phyloP scores from a whole-genome alignment of 2,113 vertebrate species.

The Osmerus eperlanus region DNA sequence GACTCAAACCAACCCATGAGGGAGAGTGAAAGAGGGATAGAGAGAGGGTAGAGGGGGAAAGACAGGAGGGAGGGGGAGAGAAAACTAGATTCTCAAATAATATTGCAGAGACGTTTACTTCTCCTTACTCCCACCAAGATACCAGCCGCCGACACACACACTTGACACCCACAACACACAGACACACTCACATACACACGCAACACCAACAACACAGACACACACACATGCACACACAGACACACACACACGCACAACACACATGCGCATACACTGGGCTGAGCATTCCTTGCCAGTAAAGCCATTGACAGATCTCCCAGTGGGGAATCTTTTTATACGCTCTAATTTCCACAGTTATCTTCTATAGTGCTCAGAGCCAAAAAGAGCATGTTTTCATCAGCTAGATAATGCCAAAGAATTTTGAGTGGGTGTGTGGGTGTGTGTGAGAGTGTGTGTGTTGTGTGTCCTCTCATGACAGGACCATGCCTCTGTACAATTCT shows the following conservation, averaged over 20 bases:
- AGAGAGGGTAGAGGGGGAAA: slow-evolving; percentile 1
- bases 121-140: slow-evolving; percentile 9
- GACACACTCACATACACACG: neutral
- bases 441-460: neutral
- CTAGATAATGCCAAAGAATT: slow-evolving; percentile 36
- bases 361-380: slow-evolving; percentile 40
- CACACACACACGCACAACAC: slow-evolving; percentile 14
- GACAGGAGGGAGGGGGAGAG: neutral
- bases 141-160: neutral
- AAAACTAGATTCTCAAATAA: slow-evolving; percentile 36
- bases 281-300: slow-evolving; percentile 36
- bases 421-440: slow-evolving; percentile 7
- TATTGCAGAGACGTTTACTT: neutral
- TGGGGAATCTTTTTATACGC: slow-evolving; percentile 46
- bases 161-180: neutral
- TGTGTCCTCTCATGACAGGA: neutral
- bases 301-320: slow-evolving; percentile 32
- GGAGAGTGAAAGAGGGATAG: neutral
- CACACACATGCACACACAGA: slow-evolving; percentile 8
- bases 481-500: neutral
- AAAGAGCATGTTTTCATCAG: slow-evolving; percentile 44
- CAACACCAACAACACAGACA: neutral
- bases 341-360: slow-evolving; percentile 57
- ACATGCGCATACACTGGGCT: neutral
- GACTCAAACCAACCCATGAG: slow-evolving; percentile 59